phyloP scores from a whole-genome alignment of 1,140 invertebrate species.

The Asobara japonica region DNA sequence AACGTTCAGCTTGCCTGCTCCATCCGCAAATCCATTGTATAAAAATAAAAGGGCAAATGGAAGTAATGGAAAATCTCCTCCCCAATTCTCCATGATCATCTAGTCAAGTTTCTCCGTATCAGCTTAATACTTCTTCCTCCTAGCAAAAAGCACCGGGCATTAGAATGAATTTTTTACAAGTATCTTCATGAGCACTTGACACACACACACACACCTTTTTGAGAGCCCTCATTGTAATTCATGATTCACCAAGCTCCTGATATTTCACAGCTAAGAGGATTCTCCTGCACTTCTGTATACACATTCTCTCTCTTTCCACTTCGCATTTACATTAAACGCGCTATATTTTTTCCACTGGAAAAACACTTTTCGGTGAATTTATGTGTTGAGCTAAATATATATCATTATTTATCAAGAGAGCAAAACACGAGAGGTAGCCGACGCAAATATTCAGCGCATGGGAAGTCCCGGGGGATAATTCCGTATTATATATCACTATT shows the following conservation, averaged over 20 bases:
- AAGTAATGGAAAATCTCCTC: neutral
- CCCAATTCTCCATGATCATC: neutral
- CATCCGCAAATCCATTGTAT: neutral
- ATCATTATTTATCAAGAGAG: conserved; percentile 14
- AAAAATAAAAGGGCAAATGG: neutral
- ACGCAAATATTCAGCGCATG: neutral
- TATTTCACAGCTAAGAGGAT: conserved; percentile 3
- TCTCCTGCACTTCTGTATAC: neutral
- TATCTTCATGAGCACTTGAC: conserved; percentile 2
- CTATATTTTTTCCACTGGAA: conserved; percentile 12
- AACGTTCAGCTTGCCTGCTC: too few relatives aligned
- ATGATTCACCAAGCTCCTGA: conserved; percentile 8
- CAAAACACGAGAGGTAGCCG: neutral
- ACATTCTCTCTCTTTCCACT: neutral
- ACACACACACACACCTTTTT: neutral
- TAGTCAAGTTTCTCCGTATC: neutral
- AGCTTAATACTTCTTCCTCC: neutral
- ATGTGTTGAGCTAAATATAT: conserved; percentile 13
- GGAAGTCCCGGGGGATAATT: neutral
- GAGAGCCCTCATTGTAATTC: conserved; percentile 9
- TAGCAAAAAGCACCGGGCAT: neutral
- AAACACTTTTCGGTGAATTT: conserved; percentile 8
- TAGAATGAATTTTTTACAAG: conserved; percentile 2
- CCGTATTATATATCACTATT: conserved; percentile 4
- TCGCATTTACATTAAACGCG: neutral